phyloP scores from a whole-genome alignment of 2,797 vertebrate species.

The Argyrosomus regius region DNA sequence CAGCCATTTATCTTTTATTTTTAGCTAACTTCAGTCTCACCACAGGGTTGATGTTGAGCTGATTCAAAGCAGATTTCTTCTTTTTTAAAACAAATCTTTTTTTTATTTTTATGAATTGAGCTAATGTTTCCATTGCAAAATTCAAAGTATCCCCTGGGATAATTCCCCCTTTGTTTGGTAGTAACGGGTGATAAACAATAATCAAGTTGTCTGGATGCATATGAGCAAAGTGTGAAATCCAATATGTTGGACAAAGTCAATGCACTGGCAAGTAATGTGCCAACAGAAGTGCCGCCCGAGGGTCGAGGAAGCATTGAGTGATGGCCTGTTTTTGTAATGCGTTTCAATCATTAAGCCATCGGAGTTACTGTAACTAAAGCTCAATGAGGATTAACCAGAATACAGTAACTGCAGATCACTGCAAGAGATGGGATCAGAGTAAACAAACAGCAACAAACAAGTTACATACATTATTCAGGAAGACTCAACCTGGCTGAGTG shows the following conservation, averaged over 20 bases:
- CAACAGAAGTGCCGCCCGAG: conserved; percentile 34
- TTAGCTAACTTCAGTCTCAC: not conserved
- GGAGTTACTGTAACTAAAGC: conserved; percentile 62
- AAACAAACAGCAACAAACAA: conserved; percentile 68
- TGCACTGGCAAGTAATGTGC: conserved; percentile 18
- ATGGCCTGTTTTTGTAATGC: conserved; percentile 57
- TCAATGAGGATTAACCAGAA: conserved; percentile 67
- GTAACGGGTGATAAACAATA: not conserved
- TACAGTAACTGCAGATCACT: conserved; percentile 36
- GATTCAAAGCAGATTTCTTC: not conserved
- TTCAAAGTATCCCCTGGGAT: not conserved
- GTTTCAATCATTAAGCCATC: conserved; percentile 62
- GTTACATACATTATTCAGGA: conserved; percentile 72
- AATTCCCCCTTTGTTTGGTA: not conserved
- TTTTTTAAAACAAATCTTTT: not conserved
- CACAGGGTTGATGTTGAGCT: not conserved
- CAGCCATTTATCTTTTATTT: not conserved
- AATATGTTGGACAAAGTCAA: conserved; percentile 28
- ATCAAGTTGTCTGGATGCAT: not conserved
- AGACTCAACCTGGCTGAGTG: conserved; percentile 52
- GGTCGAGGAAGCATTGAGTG: conserved; percentile 17
- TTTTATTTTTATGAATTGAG: not conserved
- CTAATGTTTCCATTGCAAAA: conserved; percentile 8
- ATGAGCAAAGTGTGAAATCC: conserved; percentile 42
- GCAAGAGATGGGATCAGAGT: conserved; percentile 42